phyloP scores from a whole-genome alignment of 30 jellyfish, hydroid and myxozoan genomes.

The Aurelia aurita region DNA sequence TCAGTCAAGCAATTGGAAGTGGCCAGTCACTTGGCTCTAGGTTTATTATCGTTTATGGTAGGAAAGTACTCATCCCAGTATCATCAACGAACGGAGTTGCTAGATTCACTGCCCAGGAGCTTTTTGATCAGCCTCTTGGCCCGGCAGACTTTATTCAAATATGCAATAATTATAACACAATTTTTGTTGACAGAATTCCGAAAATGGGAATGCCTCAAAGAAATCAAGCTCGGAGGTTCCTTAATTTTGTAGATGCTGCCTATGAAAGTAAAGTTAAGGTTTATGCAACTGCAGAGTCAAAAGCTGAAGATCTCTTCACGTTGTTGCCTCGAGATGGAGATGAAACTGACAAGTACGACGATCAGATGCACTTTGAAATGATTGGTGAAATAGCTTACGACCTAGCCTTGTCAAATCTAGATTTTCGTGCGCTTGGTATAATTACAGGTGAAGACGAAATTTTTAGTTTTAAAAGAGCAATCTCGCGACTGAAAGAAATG shows the following conservation, averaged over 20 bases:
- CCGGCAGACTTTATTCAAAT: constrained; percentile 87
- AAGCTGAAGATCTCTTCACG: constrained; percentile 72
- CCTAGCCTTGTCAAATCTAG: constrained; percentile 63
- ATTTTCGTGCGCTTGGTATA: constrained; percentile 64
- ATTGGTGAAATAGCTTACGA: constrained; percentile 93
- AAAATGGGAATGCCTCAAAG: constrained; percentile 74
- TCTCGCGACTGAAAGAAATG: constrained; percentile 81
- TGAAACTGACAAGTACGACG: constrained; percentile 48
- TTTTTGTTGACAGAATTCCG: constrained; percentile 81
- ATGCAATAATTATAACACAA: constrained; percentile 65
- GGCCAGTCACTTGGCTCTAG: constrained; percentile 56
- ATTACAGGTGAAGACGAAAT: constrained; percentile 92
- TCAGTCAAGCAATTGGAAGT: constrained; percentile 38
- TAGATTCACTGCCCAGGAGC: constrained; percentile 72
- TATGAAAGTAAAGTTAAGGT: constrained; percentile 78
- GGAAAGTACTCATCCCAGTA: constrained; percentile 78
- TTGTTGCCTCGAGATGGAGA: constrained; percentile 75
- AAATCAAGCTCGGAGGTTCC: constrained; percentile 84
- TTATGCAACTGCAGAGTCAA: constrained; percentile 79
- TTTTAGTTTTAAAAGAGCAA: constrained; percentile 82
- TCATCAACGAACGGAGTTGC: constrained; percentile 82
- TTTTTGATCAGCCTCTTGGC: constrained; percentile 80
- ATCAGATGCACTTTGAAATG: constrained; percentile 91
- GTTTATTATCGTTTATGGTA: constrained; percentile 64
- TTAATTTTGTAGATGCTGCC: constrained; percentile 92